Evolutionary conservation across 2,113 vertebrate species (phyloP).

Genomic region (Chaetura pelagica): DNA sequence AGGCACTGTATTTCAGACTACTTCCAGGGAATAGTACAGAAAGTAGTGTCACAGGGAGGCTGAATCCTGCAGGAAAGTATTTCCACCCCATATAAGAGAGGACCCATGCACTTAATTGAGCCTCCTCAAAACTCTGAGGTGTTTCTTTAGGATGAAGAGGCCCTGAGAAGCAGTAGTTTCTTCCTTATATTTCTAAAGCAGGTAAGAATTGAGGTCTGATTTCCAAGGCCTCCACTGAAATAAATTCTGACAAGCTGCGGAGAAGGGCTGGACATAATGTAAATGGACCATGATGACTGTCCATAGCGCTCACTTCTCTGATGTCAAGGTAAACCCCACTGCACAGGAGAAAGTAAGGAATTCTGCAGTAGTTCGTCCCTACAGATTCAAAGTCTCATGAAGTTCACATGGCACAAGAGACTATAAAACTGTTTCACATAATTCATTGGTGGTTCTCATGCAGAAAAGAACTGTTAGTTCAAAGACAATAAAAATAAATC

Average conservation of each 20-base stretch:
- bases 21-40: neutral
- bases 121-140: neutral
- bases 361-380: neutral
- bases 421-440: neutral
- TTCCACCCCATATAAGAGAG: neutral
- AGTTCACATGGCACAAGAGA: neutral
- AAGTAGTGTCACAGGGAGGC: neutral
- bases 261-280: neutral
- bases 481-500: neutral
- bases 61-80: neutral
- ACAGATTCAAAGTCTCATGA: neutral
- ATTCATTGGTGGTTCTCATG: neutral
- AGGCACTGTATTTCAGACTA: neutral
- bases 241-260: neutral
- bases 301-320: neutral
- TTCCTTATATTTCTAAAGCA: neutral
- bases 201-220: neutral
- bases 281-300: neutral
- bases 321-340: neutral
- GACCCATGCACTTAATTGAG: neutral
- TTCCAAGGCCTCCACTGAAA: neutral
- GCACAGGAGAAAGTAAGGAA: neutral
- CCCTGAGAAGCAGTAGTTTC: neutral
- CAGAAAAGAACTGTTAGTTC: neutral
- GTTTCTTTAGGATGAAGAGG: neutral